Evolutionary conservation across 2,797 vertebrate genomes (phyloP), one percentile per base, ranked within the genome.

Genomic region (Anguilla anguilla): DNA sequence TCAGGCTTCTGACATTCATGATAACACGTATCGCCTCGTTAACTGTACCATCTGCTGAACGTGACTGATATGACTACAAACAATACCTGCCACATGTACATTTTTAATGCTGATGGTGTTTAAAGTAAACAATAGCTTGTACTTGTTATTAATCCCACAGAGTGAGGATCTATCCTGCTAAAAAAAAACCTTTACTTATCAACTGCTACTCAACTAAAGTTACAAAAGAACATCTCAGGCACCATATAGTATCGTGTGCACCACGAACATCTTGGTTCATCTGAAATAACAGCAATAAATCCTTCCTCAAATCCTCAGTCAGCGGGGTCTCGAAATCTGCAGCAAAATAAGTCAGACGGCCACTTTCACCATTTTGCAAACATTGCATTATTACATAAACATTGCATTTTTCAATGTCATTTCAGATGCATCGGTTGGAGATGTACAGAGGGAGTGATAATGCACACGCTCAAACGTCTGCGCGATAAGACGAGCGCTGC

Each of bases 31-130:
- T 86, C 17, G 55, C 10, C n/a, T 74, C 19, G 19, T 13, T 43
- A 83, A 61, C 35, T n/a, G 51, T 19, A 7, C 74, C 53, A 31
- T 87, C 79, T 83, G 79, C 39, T 83, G 25, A 83, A 87, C 3
- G 15, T 82, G 77, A 61, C 31, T 19, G 43, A 85, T 15, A 61
- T 25, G 31, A 61, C 31, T 35, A 6, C n/a, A 69, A 19, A 86
- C 10, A 83, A 85, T 53, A 19, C 53, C n/a, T n/a, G 6, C 51
- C 46, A 67, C 25, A 57, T 15, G 51, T 35, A 22, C 11, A 79
- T 31, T 55, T 86, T 55, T 86, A 79, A 87, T 83, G 64, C 49
- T 81, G 79, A 83, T 49, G 79, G 57, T 11, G 46, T 51, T 43
- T 6, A 6, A 39, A 81, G 55, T 83, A 82, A 83, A 83, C 59